A percentile compares a stretch with the other conserved stretches of the same genome.
These are phyloP conservation scores for Lepus americanus DNA, from an alignment of 2,113 vertebrate genomes.

Conservation along the genomic window DNA sequence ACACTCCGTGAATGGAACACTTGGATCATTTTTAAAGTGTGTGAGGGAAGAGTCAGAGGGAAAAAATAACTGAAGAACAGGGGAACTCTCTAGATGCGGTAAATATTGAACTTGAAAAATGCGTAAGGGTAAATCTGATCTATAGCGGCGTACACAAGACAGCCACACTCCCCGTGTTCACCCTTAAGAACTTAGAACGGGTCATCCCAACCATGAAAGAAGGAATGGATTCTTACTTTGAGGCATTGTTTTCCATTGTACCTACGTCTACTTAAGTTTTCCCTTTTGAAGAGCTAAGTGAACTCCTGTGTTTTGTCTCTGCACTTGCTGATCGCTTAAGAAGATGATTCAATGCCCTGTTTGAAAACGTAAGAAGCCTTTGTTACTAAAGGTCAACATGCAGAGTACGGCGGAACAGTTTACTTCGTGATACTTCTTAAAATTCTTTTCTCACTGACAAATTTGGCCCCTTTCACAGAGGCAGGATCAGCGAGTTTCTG, in stretches of 20 bases:
- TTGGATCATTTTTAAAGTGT: conserved; percentile 52
- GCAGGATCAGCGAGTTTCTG: conserved; percentile 60
- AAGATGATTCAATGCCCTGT: background rate
- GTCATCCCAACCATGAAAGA: background rate
- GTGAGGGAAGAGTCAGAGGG: background rate
- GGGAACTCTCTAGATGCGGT: background rate
- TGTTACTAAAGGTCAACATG: conserved; percentile 29
- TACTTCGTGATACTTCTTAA: conserved; percentile 61
- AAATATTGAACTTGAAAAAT: conserved; percentile 65
- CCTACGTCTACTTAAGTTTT: background rate
- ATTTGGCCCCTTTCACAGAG: conserved; percentile 28
- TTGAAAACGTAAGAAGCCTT: conserved; percentile 53
- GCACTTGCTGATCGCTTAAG: conserved; percentile 11
- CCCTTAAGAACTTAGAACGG: background rate
- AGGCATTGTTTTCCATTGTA: conserved; percentile 17
- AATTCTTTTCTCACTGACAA: conserved; percentile 71
- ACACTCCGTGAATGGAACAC: conserved; percentile 7
- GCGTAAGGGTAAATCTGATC: background rate
- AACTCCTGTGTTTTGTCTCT: background rate
- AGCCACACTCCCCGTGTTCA: background rate
- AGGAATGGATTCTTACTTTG: background rate
- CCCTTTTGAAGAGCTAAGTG: background rate
- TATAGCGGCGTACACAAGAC: no score
- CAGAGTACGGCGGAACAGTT: conserved; percentile 53
- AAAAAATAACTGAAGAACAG: background rate